Conservation (phyloP, 2,888 invertebrate genomes). For the Melanargia galathea region DNA sequence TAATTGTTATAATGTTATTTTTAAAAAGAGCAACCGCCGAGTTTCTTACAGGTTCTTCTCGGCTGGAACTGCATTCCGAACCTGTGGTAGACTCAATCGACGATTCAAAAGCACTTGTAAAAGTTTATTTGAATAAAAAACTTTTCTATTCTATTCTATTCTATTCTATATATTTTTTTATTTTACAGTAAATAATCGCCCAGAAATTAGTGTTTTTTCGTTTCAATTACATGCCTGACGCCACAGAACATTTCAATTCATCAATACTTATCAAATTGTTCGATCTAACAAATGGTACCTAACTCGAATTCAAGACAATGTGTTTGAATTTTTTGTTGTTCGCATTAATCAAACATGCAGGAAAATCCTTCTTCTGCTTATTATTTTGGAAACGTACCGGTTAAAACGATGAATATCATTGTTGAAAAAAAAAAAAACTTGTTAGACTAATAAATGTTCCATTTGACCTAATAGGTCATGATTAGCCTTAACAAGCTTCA, state of each 20-base stretch:
- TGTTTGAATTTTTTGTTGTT: conserved; percentile 13
- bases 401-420: conserved; percentile 4
- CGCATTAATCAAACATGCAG: conserved; percentile 20
- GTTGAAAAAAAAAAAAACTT: conserved; percentile 30
- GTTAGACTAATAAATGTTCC: conserved; percentile 31
- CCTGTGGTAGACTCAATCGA: too few relatives aligned
- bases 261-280: background rate
- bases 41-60: too few relatives aligned
- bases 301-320: conserved; percentile 10
- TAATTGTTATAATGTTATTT: too few relatives aligned
- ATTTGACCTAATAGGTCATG: conserved; percentile 35
- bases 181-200: background rate
- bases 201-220: background rate
- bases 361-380: conserved; percentile 24
- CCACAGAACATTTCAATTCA: background rate
- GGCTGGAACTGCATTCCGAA: too few relatives aligned
- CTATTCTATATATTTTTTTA: background rate
- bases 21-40: too few relatives aligned
- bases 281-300: conserved; percentile 5
- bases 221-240: conserved; percentile 4
- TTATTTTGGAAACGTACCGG: conserved; percentile 19
- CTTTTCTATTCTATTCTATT: too few relatives aligned
- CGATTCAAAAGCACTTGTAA: too few relatives aligned
- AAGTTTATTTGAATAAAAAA: too few relatives aligned
- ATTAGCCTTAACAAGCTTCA: conserved; percentile 22